A percentile compares a stretch with the other conserved stretches of the same genome.
phyloP scores from a whole-genome alignment of 1,140 invertebrate genomes.

The Diorhabda elongata region DNA sequence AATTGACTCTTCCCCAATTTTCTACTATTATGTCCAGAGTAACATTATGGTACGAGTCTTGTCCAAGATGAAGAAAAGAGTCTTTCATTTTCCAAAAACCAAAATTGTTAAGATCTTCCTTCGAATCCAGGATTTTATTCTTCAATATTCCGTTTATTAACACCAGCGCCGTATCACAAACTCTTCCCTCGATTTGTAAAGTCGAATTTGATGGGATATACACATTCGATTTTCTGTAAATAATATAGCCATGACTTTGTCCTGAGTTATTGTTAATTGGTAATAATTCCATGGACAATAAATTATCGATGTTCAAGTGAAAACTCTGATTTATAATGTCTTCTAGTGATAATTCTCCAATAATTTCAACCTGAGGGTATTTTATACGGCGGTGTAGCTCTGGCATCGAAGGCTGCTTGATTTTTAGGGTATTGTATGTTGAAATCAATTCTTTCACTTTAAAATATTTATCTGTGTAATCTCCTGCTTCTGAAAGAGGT shows the following conservation, averaged over 20 bases:
- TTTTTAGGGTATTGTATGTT: conserved; percentile 46
- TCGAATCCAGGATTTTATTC: conserved; percentile 40
- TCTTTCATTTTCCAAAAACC: conserved; percentile 50
- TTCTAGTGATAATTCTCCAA: conserved; percentile 26
- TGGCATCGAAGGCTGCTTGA: conserved; percentile 45
- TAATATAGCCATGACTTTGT: conserved; percentile 58
- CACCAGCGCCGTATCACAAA: conserved; percentile 54
- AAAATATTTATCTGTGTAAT: conserved; percentile 51
- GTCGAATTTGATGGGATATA: conserved; percentile 32
- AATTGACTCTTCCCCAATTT: conserved; percentile 59
- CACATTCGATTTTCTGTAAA: conserved; percentile 48
- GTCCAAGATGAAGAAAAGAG: conserved; percentile 34
- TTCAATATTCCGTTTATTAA: conserved; percentile 48
- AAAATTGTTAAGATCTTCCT: conserved; percentile 45
- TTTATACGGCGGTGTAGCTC: conserved; percentile 36
- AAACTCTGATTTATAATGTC: conserved; percentile 46
- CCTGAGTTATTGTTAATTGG: conserved; percentile 52
- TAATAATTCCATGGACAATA: conserved; percentile 55
- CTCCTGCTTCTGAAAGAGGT: conserved; percentile 51
- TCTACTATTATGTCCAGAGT: conserved; percentile 57
- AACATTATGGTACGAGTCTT: conserved; percentile 25
- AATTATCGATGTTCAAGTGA: conserved; percentile 48
- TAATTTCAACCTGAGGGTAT: conserved; percentile 39
- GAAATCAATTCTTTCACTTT: conserved; percentile 41
- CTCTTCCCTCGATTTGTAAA: conserved; percentile 48